phyloP scores from a whole-genome alignment of 2,113 vertebrate species.

The Prietella phreatophila region DNA sequence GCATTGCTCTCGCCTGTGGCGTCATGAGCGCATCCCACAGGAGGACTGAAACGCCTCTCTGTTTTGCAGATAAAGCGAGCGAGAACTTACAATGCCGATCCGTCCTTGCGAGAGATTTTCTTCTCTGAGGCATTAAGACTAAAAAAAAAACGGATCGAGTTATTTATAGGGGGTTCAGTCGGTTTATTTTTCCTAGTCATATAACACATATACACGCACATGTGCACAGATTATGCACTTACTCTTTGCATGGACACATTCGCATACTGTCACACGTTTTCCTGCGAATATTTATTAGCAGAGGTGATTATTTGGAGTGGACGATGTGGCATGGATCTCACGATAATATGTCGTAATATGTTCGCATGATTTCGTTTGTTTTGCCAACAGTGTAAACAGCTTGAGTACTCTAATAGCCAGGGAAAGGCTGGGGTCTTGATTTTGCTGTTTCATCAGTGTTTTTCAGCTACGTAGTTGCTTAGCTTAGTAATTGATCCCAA shows the following conservation, averaged over 20 bases:
- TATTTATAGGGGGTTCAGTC: conserved; percentile 72
- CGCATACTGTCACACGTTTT: background rate
- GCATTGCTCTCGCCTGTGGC: conserved; percentile 71
- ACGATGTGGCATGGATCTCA: background rate
- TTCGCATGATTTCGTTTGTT: background rate
- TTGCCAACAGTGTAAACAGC: background rate
- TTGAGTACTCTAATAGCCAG: background rate
- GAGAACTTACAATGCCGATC: conserved; percentile 72
- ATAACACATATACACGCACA: background rate
- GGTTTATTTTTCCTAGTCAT: conserved; percentile 62
- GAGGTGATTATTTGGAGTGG: background rate
- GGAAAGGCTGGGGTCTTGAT: background rate
- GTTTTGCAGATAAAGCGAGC: conserved; percentile 41
- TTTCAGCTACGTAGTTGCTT: background rate
- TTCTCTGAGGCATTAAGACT: conserved; percentile 67
- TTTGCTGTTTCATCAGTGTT: background rate
- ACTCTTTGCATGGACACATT: background rate
- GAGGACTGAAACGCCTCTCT: conserved; percentile 56
- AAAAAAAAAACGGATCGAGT: conserved; percentile 67
- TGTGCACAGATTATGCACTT: background rate
- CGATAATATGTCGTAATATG: background rate
- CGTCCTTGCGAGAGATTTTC: conserved; percentile 64
- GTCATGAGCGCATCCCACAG: conserved; percentile 67
- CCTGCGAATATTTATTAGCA: background rate
- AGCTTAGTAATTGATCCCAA: background rate